phyloP scores from a whole-genome alignment of 2,113 vertebrate genomes.

The Myotis brandtii region DNA sequence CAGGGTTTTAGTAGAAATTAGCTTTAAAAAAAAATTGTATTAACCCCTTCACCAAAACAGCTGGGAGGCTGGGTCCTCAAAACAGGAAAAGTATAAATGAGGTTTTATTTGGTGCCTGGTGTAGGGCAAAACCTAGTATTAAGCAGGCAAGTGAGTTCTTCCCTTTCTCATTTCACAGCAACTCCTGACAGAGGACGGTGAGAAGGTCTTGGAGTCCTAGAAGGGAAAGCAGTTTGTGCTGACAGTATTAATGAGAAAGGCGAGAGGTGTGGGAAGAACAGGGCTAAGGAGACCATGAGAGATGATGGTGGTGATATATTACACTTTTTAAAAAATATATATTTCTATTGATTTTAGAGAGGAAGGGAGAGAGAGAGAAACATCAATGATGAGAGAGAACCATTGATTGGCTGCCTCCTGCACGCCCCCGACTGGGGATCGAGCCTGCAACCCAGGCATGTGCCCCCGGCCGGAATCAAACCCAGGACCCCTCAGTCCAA shows the following conservation, averaged over 20 bases:
- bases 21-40: neutral
- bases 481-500: no score
- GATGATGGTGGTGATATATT: neutral
- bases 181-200: neutral
- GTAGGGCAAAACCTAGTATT: neutral
- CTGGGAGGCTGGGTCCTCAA: neutral
- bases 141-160: neutral
- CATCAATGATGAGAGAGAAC: no score
- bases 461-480: no score
- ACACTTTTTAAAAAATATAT: neutral
- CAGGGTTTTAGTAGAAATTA: neutral
- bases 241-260: neutral
- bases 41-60: neutral
- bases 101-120: neutral
- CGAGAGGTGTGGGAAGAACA: neutral
- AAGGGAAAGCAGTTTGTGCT: neutral
- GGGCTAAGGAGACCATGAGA: neutral
- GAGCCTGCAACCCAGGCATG: no score
- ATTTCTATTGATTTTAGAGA: no score
- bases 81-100: conserved; percentile 13
- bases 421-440: no score
- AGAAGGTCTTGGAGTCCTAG: neutral
- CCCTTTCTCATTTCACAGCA: neutral
- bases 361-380: no score
- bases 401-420: no score